Evolutionary conservation across 2,113 vertebrate species (phyloP), one percentile per base, ranked within the genome.

Genomic region (Siniperca chuatsi): DNA sequence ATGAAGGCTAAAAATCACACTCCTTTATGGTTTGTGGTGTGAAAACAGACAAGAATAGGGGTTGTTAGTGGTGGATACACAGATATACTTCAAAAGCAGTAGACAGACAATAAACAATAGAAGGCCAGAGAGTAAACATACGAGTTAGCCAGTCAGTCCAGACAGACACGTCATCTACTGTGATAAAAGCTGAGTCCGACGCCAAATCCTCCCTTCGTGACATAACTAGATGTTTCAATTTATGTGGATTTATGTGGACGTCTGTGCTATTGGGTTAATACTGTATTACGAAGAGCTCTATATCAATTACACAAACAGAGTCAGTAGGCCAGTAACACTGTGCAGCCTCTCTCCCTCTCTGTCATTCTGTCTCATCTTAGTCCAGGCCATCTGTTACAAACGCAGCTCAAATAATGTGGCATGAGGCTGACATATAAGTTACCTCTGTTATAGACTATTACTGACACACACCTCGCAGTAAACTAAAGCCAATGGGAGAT

Each of bases 351-450:
- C 82, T 86, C 23, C 29, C 84, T 82, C 82, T 44, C 90, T 71
- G 72, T 84, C 87, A 73, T 79, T 87, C 89, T 85, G 88, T 92
- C 87, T 93, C 90, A 93, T 92, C 88, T 93, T 66, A 84, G 88
- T 93, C 83, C 89, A 90, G 89, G 85, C 94, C 94, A 94, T 95
- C 94, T 95, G 94, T 92, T 91, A 86, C 86, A 60, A 66, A 62
- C 42, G 3, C 79, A 44, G 85, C 82, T 90, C 84, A 16, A 65
- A 90, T 90, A 82, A 61, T 84, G 84, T 64, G 79, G 83, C 73
- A n/a, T 73, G 68, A 81, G 67, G 69, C 65, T 15, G 69, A 81
- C 84, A 69, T 88, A 75, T 82, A 85, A 72, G 89, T 86, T 82
- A 72, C 67, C 79, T 70, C 79, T 75, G 78, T 79, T 76, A 72